Conservation (phyloP, 2,113 vertebrate species). For the Catharus minimus region DNA sequence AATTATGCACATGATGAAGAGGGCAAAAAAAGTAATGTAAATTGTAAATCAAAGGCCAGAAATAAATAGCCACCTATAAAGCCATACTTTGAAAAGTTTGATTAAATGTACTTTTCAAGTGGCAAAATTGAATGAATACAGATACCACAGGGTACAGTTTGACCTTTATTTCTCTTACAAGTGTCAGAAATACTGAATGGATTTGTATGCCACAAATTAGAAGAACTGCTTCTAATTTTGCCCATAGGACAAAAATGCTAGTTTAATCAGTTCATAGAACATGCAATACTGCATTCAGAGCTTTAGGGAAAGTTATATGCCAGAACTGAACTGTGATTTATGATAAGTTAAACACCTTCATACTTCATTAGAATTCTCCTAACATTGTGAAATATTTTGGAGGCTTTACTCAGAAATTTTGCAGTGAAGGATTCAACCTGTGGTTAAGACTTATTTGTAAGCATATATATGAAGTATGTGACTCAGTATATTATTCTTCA, state of each 20-base stretch:
- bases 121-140: not conserved
- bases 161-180: constrained; percentile 18
- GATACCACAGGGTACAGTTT: not conserved
- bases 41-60: not conserved
- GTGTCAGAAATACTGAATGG: constrained; percentile 13
- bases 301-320: not conserved
- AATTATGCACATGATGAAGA: not conserved
- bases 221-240: constrained; percentile 22
- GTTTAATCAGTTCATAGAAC: not conserved
- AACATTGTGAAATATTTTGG: not conserved
- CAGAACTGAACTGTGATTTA: constrained; percentile 4
- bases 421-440: not conserved
- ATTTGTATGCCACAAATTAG: not conserved
- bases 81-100: not conserved
- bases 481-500: not conserved
- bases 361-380: not conserved
- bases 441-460: not conserved
- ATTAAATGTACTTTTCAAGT: constrained; percentile 13
- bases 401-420: not conserved
- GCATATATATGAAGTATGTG: not conserved
- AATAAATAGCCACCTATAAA: constrained; percentile 8
- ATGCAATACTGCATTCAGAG: not conserved
- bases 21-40: not conserved
- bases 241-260: not conserved
- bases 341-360: not conserved